These are phyloP conservation scores for Dasypolia templi DNA, from an alignment of 2,888 invertebrate species.

Conservation along the genomic window DNA sequence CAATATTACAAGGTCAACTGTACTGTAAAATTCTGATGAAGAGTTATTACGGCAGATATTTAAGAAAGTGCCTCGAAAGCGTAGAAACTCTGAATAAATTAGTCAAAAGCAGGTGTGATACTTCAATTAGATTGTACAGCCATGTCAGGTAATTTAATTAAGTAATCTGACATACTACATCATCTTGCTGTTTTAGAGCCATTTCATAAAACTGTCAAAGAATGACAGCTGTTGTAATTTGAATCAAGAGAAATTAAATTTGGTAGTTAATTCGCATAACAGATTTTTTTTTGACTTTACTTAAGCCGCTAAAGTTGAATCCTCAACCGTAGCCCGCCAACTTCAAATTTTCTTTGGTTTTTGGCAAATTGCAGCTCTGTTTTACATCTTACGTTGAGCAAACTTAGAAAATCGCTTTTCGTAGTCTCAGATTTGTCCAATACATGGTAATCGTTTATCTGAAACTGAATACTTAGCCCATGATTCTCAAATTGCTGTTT, in stretches of 20 bases:
- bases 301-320: too few relatives aligned
- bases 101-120: not conserved
- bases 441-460: not conserved
- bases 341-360: too few relatives aligned
- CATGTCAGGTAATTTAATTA: not conserved
- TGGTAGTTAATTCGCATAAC: not conserved
- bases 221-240: not conserved
- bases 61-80: not conserved
- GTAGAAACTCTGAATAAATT: not conserved
- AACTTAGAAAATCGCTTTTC: too few relatives aligned
- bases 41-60: slow-evolving; percentile 14
- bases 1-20: too few relatives aligned
- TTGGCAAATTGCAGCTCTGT: too few relatives aligned
- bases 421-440: not conserved
- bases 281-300: too few relatives aligned
- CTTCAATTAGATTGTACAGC: not conserved
- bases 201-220: not conserved
- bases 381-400: too few relatives aligned
- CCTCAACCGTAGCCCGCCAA: too few relatives aligned
- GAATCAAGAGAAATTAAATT: not conserved
- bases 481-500: too few relatives aligned
- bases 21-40: not conserved
- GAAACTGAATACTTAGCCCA: not conserved
- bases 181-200: not conserved
- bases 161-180: not conserved